Evolutionary conservation across 1,140 invertebrate species (phyloP), one percentile per base, ranked within the genome.

Genomic region (Drosophila albomicans): DNA sequence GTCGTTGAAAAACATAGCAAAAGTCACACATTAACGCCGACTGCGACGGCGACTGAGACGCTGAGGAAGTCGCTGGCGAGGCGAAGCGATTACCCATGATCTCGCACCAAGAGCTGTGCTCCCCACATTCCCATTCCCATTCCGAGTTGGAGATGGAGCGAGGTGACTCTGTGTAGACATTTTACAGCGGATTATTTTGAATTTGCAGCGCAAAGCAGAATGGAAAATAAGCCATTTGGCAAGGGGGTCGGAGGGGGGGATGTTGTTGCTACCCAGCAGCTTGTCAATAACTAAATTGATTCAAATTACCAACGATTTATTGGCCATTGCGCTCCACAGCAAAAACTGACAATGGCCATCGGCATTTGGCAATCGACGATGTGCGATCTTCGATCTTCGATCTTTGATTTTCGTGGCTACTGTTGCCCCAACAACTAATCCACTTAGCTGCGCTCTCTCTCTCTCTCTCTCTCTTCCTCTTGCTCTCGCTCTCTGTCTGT

Each of bases 1-100:
- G 89, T 91, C 89, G 89, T 89, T 91, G 89, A 88, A 82, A 87
- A 81, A 91, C 84, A 91, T 79, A 91, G 90, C 89, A 91, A 91
- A 91, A 91, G 89, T 91, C 89, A 91, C 89, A 91, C 89, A 91
- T 91, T 91, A 91, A 82, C 89, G 82, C 78, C 56, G 78, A 80
- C 72, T 65, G 66, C 79, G 72, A 74, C 52, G 10, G 45, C 61
- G 75, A 73, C 65, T 43, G 52, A 68, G 68, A 63, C 67, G 62
- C 74, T 75, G 77, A 86, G 81, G 85, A 80, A 87, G 79, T 84
- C 32, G 71, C 45, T 61, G 16, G 75, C 32, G 38, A 41, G 20
- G 75, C 32, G 41, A 43, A 43, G 41, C 41, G 64, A 82, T 82
- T 77, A 72, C 81, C 67, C 45, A 51, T 64, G 45, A 65, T 68